phyloP scores from a whole-genome alignment of 2,113 vertebrate species.

The Cariama cristata region DNA sequence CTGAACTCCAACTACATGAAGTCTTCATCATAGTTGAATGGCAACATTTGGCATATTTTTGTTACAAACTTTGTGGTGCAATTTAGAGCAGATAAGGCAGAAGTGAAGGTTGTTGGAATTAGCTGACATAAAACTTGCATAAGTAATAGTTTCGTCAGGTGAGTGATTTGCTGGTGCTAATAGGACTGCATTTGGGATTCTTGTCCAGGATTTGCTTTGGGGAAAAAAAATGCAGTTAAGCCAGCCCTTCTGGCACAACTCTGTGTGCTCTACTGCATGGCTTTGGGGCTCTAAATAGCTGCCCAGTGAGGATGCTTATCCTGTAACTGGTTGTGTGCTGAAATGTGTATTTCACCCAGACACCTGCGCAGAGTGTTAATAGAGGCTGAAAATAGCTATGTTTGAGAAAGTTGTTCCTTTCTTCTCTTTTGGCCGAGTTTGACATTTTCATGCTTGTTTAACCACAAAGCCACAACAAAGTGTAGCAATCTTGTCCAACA shows the following conservation, averaged over 20 bases:
- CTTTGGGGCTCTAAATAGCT: not conserved
- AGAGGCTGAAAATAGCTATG: not conserved
- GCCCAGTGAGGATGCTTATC: not conserved
- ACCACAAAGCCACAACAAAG: conserved; percentile 59
- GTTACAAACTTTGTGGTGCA: not conserved
- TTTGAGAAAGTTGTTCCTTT: conserved; percentile 30
- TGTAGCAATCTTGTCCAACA: conserved; percentile 7
- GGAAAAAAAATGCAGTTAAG: not conserved
- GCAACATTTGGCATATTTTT: not conserved
- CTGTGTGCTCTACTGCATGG: not conserved
- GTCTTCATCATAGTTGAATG: not conserved
- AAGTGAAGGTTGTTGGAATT: not conserved
- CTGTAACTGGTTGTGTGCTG: not conserved
- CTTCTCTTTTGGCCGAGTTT: conserved; percentile 13
- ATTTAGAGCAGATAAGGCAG: not conserved
- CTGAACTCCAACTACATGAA: not conserved
- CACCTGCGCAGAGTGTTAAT: not conserved
- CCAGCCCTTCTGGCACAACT: not conserved
- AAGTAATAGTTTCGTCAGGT: not conserved
- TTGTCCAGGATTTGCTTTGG: not conserved
- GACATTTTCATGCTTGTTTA: conserved; percentile 14
- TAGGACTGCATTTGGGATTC: not conserved
- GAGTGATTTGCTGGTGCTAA: not conserved
- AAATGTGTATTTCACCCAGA: not conserved
- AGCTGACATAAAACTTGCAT: not conserved